Conservation (phyloP, 2,888 invertebrate genomes). For the Microctonus aethiopoides region DNA sequence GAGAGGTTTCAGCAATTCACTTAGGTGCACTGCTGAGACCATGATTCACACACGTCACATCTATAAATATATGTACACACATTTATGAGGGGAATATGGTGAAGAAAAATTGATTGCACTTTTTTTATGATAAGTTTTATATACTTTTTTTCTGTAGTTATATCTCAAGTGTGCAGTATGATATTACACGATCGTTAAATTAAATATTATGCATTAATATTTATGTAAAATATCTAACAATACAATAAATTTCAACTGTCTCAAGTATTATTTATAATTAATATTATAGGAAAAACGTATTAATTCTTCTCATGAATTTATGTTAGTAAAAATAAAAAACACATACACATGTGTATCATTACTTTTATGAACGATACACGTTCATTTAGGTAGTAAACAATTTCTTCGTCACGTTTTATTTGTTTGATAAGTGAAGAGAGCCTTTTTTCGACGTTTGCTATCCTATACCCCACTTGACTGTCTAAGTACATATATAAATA, state of each 20-base stretch:
- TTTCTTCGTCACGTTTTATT: no score
- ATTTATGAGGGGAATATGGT: background rate
- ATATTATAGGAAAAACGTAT: no score
- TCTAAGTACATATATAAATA: background rate
- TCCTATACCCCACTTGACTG: background rate
- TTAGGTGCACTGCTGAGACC: background rate
- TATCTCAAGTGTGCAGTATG: background rate
- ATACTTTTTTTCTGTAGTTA: background rate
- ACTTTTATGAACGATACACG: no score
- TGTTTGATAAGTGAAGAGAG: background rate
- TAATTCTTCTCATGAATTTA: no score
- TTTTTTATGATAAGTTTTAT: background rate
- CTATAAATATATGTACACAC: background rate
- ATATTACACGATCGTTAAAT: background rate
- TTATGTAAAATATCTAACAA: background rate
- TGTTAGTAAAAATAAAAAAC: no score
- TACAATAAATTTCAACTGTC: background rate
- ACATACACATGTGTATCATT: no score
- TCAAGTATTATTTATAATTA: background rate
- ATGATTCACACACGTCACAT: background rate
- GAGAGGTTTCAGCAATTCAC: background rate
- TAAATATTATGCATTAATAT: background rate
- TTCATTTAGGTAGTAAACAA: no score
- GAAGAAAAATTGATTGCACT: background rate
- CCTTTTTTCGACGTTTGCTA: background rate